Evolutionary conservation across 2,113 vertebrate species (phyloP), one percentile per base, ranked within the genome.

Genomic region (Candoia aspera): DNA sequence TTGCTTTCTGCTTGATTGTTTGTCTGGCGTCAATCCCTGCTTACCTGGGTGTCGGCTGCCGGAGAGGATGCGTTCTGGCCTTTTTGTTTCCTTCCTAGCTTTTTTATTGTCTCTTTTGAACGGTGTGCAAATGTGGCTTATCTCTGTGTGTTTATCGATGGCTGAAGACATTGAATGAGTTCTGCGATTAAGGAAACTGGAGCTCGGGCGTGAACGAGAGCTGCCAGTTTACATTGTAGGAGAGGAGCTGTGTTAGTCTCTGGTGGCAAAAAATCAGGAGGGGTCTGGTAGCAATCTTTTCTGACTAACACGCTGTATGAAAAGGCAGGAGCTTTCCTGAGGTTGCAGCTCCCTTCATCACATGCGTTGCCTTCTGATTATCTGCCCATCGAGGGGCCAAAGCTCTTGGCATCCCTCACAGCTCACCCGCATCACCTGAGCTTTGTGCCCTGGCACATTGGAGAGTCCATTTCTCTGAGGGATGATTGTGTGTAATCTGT

Each of bases 401-500:
- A 23, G 83, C 86, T 58, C 49, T 29, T 90, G 17, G 33, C 59
- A 86, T 88, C 60, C 91, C 90, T 94, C 90, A 54, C 21, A 29
- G 0, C 84, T 95, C 10, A 85, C 60, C 0, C 23, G 64, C 89
- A 92, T 91, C 58, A 93, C 26, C 2, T 21, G 8, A 55, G 55
- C 90, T 0, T 93, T 91, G 90, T 90, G 46, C 84, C 2, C 1
- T 90, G 90, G 91, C 91, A 96, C 94, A 94, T 86, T 33, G 49
- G 49, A 59, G 54, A 87, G 59, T 68, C 85, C 19, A 13, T 58
- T n/a, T 89, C 90, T 86, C 92, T 89, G 94, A 84, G 68, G 92
- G 93, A 90, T 60, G 88, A 86, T 92, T 91, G 89, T 10, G 2
- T 37, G 9, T 33, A 57, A 93, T 94, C 86, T 87, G 93, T 93